Conservation (phyloP, 2,888 invertebrate species). For the Abrostola tripartita region DNA sequence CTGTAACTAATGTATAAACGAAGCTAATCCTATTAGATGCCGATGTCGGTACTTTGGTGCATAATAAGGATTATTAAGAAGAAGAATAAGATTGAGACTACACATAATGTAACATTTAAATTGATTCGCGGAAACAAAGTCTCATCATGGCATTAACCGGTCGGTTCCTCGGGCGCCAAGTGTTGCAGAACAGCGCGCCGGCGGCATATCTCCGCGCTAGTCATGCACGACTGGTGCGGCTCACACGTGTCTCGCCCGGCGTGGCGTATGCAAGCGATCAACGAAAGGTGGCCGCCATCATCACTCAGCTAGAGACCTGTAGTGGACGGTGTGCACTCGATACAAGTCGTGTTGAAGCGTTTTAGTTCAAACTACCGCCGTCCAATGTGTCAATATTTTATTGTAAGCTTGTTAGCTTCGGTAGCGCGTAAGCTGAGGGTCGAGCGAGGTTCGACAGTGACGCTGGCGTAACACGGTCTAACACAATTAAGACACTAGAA, state of each 20-base stretch:
- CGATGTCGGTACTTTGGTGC: background rate
- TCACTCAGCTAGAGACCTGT: background rate
- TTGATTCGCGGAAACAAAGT: constrained; percentile 14
- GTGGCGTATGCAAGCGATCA: background rate
- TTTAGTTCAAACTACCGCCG: background rate
- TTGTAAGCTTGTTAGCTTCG: constrained; percentile 6
- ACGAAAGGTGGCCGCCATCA: background rate
- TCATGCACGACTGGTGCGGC: constrained; percentile 20
- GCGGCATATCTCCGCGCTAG: constrained; percentile 19
- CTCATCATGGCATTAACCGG: background rate
- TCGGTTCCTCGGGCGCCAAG: constrained; percentile 16
- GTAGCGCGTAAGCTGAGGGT: constrained; percentile 31
- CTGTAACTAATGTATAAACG: too few species aligned
- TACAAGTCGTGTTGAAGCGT: background rate
- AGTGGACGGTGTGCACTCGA: too few species aligned
- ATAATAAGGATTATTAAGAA: too few species aligned
- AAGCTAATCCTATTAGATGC: background rate
- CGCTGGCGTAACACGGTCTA: constrained; percentile 3
- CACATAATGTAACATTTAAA: background rate
- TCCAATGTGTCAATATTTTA: background rate
- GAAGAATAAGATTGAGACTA: constrained; percentile 4
- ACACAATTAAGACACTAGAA: constrained; percentile 9
- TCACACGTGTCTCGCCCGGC: background rate
- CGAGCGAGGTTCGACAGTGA: constrained; percentile 11
- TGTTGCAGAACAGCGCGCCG: constrained; percentile 29